Evolutionary conservation across 2,113 vertebrate species (phyloP).

Genomic region (Bufo gargarizans): DNA sequence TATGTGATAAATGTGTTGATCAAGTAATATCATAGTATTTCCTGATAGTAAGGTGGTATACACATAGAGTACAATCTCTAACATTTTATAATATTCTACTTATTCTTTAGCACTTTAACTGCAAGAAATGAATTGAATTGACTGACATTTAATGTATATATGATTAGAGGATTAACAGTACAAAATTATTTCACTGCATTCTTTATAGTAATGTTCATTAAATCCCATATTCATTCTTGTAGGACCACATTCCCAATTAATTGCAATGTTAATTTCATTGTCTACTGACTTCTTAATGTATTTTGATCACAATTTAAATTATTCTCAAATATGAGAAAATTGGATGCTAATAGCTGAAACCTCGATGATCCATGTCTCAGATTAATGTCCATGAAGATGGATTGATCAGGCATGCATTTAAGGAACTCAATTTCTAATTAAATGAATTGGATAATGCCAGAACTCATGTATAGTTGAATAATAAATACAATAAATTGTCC

Average conservation of each 20-base stretch:
- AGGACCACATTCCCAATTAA: constrained; percentile 48
- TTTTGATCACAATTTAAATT: constrained; percentile 53
- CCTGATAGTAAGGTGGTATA: not conserved
- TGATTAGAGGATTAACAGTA: not conserved
- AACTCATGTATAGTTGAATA: constrained; percentile 9
- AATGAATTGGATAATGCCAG: constrained; percentile 27
- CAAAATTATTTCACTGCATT: not conserved
- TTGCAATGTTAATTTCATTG: constrained; percentile 56
- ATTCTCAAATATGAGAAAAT: constrained; percentile 52
- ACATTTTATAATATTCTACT: not conserved
- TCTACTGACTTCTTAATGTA: constrained; percentile 53
- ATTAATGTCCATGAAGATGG: constrained; percentile 30
- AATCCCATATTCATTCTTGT: constrained; percentile 38
- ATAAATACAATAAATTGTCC: not conserved
- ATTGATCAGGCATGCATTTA: constrained; percentile 38
- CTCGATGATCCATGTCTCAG: constrained; percentile 27
- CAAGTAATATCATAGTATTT: not conserved
- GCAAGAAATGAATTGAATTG: not conserved
- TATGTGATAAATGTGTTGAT: not conserved
- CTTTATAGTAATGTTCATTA: constrained; percentile 21
- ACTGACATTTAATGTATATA: not conserved
- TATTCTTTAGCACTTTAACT: not conserved
- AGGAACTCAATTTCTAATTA: constrained; percentile 21
- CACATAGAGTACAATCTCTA: not conserved
- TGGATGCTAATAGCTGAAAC: constrained; percentile 36